Evolutionary conservation across 37 sponge, comb jelly and placozoan species (phyloP).

Genomic region (Halichondria panicea): DNA sequence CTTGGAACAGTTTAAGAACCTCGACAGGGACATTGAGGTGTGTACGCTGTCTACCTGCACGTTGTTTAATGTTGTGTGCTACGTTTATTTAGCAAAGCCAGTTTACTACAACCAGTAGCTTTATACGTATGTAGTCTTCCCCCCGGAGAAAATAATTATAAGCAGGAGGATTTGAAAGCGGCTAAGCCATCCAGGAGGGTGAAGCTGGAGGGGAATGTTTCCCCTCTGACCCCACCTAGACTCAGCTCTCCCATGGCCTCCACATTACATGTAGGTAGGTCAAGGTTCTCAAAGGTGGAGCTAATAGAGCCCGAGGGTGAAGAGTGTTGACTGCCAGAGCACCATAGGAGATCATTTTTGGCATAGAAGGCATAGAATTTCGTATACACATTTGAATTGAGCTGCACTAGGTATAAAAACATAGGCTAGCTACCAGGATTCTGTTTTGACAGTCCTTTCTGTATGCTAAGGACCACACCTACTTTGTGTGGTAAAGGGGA

Average conservation of each 20-base stretch:
- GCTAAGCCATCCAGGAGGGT: no score
- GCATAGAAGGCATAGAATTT: no score
- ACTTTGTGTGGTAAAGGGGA: no score
- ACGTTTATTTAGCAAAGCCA: neutral
- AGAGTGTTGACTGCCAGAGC: slow-evolving; percentile 60
- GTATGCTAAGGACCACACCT: no score
- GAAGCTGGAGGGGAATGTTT: no score
- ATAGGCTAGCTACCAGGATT: no score
- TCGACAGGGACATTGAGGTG: slow-evolving; percentile 95
- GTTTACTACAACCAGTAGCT: neutral
- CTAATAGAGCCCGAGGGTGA: slow-evolving; percentile 58
- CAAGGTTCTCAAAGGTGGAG: slow-evolving; percentile 58
- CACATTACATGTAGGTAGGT: slow-evolving; percentile 46
- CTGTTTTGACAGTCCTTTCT: no score
- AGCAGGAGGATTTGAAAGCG: neutral
- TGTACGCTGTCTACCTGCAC: neutral
- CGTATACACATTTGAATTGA: no score
- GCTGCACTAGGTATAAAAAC: no score
- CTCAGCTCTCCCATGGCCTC: slow-evolving; percentile 75
- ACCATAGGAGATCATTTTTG: no score
- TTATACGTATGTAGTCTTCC: neutral
- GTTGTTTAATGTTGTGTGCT: neutral
- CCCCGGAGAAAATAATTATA: neutral
- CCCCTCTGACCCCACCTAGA: no score
- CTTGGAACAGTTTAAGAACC: slow-evolving; percentile 97